These are phyloP conservation scores for Myotis davidii DNA, from an alignment of 2,113 vertebrate species.

Conservation along the genomic window DNA sequence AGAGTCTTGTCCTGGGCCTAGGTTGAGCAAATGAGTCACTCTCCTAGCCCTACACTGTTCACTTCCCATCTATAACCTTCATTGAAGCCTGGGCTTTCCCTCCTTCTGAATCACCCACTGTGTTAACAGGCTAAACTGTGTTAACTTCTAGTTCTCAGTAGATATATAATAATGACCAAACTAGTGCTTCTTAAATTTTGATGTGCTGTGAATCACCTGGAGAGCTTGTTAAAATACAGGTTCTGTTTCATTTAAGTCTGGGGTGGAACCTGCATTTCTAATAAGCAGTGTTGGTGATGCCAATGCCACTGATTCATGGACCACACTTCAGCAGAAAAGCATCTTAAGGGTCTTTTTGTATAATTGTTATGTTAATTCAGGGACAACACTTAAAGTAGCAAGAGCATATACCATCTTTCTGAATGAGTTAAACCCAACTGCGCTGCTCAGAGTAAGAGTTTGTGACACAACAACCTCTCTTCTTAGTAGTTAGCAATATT, in stretches of 20 bases:
- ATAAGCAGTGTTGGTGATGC: not conserved
- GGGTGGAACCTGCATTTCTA: not conserved
- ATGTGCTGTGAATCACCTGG: not conserved
- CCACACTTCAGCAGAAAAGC: not conserved
- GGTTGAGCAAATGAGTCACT: not conserved
- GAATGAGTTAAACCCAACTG: not conserved
- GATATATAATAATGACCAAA: not conserved
- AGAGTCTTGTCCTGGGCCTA: not conserved
- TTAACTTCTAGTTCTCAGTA: not conserved
- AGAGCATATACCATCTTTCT: slow-evolving; percentile 23
- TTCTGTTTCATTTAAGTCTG: not conserved
- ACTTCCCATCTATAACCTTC: not conserved
- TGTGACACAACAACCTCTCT: not conserved
- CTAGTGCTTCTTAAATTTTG: not conserved
- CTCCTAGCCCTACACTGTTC: not conserved
- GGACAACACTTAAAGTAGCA: not conserved
- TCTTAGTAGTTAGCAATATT: slow-evolving; percentile 7
- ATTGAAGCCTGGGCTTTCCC: not conserved
- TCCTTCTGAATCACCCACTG: not conserved
- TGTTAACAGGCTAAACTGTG: not conserved
- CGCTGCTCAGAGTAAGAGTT: slow-evolving; percentile 7
- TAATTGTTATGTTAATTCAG: not conserved
- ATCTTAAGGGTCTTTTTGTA: not conserved
- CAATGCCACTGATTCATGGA: not conserved
- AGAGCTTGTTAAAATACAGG: not conserved